Conservation (phyloP, 1,140 invertebrate genomes). For the Idris sp. region DNA sequence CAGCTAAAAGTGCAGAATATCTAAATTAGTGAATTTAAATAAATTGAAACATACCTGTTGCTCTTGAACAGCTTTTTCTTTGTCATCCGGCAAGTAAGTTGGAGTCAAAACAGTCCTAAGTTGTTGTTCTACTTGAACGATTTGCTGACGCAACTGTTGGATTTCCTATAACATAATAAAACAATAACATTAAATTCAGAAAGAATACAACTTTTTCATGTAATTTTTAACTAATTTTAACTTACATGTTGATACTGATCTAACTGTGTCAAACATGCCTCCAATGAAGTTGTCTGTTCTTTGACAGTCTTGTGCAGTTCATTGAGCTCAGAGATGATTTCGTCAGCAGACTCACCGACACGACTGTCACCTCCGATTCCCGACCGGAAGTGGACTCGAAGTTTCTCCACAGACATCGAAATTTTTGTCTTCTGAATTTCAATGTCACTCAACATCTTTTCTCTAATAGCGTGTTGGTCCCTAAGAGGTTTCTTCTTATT, state of each 20-base stretch:
- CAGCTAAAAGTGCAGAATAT: slow-evolving; percentile 70
- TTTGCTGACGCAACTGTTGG: slow-evolving; percentile 88
- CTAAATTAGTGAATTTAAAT: slow-evolving; percentile 42
- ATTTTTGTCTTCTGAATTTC: slow-evolving; percentile 95
- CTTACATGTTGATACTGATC: slow-evolving; percentile 89
- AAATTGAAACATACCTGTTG: slow-evolving; percentile 90
- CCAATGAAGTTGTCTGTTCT: slow-evolving; percentile 85
- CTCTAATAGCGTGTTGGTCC: slow-evolving; percentile 89
- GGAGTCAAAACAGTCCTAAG: slow-evolving; percentile 88
- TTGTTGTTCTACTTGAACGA: slow-evolving; percentile 91
- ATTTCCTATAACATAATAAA: slow-evolving; percentile 83
- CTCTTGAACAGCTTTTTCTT: slow-evolving; percentile 89
- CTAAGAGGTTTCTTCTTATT: slow-evolving; percentile 91
- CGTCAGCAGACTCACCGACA: slow-evolving; percentile 84
- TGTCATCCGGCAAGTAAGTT: slow-evolving; percentile 88
- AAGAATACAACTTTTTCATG: background rate
- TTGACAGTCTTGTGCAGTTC: slow-evolving; percentile 82
- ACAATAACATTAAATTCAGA: background rate
- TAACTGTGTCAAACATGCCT: slow-evolving; percentile 89
- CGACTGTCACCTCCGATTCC: slow-evolving; percentile 88
- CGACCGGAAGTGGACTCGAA: slow-evolving; percentile 92
- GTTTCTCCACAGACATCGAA: slow-evolving; percentile 92
- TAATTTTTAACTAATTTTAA: no score
- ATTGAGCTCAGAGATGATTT: slow-evolving; percentile 84
- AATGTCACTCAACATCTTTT: slow-evolving; percentile 92